These are phyloP conservation scores for Geopemphigus sp. DNA, from an alignment of 1,140 invertebrate genomes.

Conservation along the genomic window DNA sequence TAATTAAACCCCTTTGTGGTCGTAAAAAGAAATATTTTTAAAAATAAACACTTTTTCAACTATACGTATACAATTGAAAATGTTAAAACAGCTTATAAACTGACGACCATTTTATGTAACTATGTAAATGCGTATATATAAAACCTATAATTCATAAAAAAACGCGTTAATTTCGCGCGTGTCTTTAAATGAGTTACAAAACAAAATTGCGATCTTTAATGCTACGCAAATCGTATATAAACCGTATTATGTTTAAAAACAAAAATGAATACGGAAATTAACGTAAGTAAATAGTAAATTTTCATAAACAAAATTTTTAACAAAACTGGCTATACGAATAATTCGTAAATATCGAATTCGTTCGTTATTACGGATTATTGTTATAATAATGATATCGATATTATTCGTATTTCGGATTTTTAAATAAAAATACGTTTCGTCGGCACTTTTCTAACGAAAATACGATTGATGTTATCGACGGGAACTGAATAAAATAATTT, in stretches of 20 bases:
- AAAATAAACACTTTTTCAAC: neutral
- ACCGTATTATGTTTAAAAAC: neutral
- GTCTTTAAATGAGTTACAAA: neutral
- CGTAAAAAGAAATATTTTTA: neutral
- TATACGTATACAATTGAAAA: neutral
- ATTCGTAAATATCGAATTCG: no score
- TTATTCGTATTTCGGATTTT: no score
- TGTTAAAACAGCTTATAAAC: neutral
- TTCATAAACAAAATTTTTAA: neutral
- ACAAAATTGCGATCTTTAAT: neutral
- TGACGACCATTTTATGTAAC: neutral
- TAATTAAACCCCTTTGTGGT: neutral
- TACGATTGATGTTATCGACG: no score
- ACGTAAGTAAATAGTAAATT: no score
- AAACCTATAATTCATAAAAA: neutral
- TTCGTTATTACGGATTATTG: no score
- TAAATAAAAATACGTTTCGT: no score
- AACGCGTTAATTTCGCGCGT: neutral
- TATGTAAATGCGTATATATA: constrained; percentile 4
- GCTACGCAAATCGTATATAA: neutral
- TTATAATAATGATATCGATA: no score
- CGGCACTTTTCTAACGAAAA: no score
- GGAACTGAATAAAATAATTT: no score
- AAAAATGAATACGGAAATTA: neutral
- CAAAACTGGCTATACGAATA: neutral